phyloP scores from a whole-genome alignment of 2,113 vertebrate species.

The Halcyon malimbica region DNA sequence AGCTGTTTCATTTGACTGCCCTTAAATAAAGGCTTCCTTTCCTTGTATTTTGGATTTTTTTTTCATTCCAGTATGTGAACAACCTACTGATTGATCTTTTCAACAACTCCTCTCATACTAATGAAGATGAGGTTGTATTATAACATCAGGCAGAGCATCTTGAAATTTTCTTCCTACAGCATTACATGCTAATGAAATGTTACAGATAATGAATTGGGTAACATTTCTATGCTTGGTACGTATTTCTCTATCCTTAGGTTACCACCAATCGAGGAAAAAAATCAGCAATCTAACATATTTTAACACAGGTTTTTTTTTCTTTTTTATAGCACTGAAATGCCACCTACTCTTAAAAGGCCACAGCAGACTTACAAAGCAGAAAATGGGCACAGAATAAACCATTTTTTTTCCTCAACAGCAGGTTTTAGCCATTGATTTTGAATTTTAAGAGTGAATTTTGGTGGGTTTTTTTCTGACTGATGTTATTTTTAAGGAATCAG shows the following conservation, averaged over 20 bases:
- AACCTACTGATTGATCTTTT: neutral
- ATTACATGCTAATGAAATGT: slow-evolving; percentile 35
- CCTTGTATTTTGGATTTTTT: slow-evolving; percentile 2
- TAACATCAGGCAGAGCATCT: slow-evolving; percentile 14
- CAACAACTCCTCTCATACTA: slow-evolving; percentile 11
- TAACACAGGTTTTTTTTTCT: neutral
- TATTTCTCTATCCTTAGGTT: slow-evolving; percentile 12
- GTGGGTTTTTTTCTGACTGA: neutral
- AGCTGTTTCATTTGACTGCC: slow-evolving; percentile 16
- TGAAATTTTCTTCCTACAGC: slow-evolving; percentile 7
- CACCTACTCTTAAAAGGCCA: slow-evolving; percentile 3
- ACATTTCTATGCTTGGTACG: neutral
- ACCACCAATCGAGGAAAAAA: neutral
- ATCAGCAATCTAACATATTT: neutral
- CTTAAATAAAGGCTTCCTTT: slow-evolving; percentile 40
- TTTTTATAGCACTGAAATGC: neutral
- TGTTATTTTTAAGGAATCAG: neutral
- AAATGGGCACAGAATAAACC: neutral
- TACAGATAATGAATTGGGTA: neutral
- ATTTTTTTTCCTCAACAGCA: neutral
- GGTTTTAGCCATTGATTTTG: neutral
- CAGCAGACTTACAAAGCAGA: slow-evolving; percentile 14
- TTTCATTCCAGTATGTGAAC: neutral
- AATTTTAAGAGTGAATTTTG: neutral
- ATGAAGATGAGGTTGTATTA: slow-evolving; percentile 17